phyloP scores from a whole-genome alignment of 2,797 vertebrate species.

The Poecilia picta region DNA sequence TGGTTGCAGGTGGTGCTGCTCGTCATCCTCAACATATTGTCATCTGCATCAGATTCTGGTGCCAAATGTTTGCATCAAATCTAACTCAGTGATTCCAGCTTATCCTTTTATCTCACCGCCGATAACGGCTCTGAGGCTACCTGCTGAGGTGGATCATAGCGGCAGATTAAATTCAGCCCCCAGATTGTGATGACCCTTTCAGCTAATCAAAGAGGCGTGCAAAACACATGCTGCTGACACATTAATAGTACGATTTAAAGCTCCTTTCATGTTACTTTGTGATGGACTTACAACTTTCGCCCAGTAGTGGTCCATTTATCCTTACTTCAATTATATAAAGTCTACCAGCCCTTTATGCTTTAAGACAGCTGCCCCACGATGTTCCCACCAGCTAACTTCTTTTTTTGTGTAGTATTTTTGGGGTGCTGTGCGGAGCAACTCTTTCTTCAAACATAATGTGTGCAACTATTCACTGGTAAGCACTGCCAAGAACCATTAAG shows the following conservation, averaged over 20 bases:
- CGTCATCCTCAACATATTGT: not conserved
- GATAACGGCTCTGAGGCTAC: not conserved
- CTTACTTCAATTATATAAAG: not conserved
- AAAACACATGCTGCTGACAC: not conserved
- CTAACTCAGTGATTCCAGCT: not conserved
- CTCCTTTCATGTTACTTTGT: not conserved
- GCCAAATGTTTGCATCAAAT: not conserved
- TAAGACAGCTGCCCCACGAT: not conserved
- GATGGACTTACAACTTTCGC: not conserved
- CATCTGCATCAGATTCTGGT: not conserved
- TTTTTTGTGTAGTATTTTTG: not conserved
- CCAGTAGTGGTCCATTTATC: not conserved
- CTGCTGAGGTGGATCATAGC: constrained; percentile 1
- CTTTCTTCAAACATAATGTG: not conserved
- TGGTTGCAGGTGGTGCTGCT: not conserved
- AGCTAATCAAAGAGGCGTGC: not conserved
- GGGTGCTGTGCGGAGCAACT: not conserved
- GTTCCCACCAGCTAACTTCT: not conserved
- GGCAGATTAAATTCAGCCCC: not conserved
- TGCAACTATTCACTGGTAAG: not conserved
- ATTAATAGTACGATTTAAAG: not conserved
- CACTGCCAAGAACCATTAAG: not conserved
- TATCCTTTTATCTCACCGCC: not conserved
- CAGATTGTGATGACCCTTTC: not conserved
- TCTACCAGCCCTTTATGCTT: not conserved